Percentiles rank a stretch among this genome's conserved stretches.
These are phyloP conservation scores for Acrobasis consociella DNA, from an alignment of 2,888 invertebrate genomes.

Conservation along the genomic window DNA sequence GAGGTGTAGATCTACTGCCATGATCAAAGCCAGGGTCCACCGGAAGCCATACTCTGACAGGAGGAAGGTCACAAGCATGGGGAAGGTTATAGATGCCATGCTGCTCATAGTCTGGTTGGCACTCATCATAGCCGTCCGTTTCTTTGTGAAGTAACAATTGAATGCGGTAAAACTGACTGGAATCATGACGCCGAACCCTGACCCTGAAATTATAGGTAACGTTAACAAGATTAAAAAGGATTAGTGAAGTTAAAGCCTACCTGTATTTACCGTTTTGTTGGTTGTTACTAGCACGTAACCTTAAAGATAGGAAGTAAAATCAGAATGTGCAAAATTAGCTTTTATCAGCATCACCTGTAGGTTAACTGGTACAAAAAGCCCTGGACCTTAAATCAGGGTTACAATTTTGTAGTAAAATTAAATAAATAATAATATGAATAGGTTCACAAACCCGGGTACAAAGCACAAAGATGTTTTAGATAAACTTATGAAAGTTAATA, in stretches of 20 bases:
- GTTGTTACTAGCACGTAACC: too few species aligned
- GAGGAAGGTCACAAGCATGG: constrained; percentile 84
- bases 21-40: constrained; percentile 86
- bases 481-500: too few species aligned
- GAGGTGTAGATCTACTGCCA: constrained; percentile 86
- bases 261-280: too few species aligned
- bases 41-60: constrained; percentile 86
- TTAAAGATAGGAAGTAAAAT: too few species aligned
- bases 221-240: constrained; percentile 14
- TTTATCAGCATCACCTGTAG: too few species aligned
- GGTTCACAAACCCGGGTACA: too few species aligned
- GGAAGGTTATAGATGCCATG: constrained; percentile 86
- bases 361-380: too few species aligned
- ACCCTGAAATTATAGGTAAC: constrained; percentile 67
- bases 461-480: too few species aligned
- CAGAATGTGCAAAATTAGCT: too few species aligned
- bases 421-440: too few species aligned
- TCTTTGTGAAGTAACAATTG: constrained; percentile 88
- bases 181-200: constrained; percentile 88
- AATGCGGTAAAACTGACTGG: constrained; percentile 89
- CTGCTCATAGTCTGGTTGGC: constrained; percentile 88
- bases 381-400: too few species aligned
- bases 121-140: constrained; percentile 88
- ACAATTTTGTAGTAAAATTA: too few species aligned
- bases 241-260: not conserved